A percentile compares a stretch with the other conserved stretches of the same genome.
These are phyloP conservation scores for Tyrophagus putrescentiae DNA, from an alignment of 1,140 invertebrate species.

Conservation along the genomic window DNA sequence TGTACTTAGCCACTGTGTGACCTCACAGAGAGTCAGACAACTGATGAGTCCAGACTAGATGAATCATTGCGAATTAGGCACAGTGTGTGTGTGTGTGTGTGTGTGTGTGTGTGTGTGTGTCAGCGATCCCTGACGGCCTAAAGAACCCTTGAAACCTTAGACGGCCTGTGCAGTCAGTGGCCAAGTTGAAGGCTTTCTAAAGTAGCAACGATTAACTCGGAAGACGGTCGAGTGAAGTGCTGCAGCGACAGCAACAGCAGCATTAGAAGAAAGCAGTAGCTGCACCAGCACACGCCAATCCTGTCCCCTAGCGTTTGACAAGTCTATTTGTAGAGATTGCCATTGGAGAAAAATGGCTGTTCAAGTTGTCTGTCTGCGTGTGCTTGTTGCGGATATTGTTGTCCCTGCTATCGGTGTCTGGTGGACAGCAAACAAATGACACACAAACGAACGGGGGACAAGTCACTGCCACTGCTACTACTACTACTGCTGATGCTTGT, in stretches of 20 bases:
- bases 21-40: conserved; percentile 4
- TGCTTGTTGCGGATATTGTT: neutral
- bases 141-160: conserved; percentile 6
- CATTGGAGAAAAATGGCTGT: too few relatives aligned
- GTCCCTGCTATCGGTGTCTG: neutral
- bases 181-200: too few relatives aligned
- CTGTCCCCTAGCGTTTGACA: neutral
- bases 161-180: neutral
- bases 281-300: neutral
- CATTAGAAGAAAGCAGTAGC: too few relatives aligned
- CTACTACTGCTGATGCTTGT: too few relatives aligned
- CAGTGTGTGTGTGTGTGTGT: neutral
- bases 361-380: too few relatives aligned
- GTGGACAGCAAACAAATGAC: conserved; percentile 13
- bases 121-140: neutral
- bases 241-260: too few relatives aligned
- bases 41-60: too few relatives aligned
- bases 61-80: neutral
- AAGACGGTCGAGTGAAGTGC: too few relatives aligned
- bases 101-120: neutral
- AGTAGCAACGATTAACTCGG: conserved; percentile 16
- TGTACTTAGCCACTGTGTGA: conserved; percentile 2
- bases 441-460: neutral
- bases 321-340: conserved; percentile 15
- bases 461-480: too few relatives aligned